Evolutionary conservation across 2,797 vertebrate genomes (phyloP), one percentile per base, ranked within the genome.

Genomic region (Gila robusta): DNA sequence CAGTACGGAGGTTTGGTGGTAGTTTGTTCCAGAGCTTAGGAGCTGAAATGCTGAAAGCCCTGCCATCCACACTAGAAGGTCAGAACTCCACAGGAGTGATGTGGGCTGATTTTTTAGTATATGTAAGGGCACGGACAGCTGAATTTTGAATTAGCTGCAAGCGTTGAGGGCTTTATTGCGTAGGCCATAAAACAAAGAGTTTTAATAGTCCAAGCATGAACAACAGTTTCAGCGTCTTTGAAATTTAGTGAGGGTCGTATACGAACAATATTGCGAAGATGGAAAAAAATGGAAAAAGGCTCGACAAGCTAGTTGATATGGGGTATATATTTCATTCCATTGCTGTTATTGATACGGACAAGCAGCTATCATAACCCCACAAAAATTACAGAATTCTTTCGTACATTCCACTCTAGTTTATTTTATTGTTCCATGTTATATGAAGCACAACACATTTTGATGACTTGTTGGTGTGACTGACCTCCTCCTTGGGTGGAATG

Each of bases 401-500:
- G 9, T 1, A 14, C 28, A 16, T 64, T 64, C 6, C 66, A 69
- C 32, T 69, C 1, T 35, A 3, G 3, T 54, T 54, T 54, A 21
- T 54, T 21, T 21, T 21, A 54, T 7, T 37, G 32, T 3, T 73
- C 23, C 23, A 73, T 44, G 14, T 37, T 64, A 1, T 7, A 7
- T 59, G 4, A 59, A 59, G 9, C 3, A 59, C n/a, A 62, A 39
- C 6, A 11, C 19, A 17, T 32, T 39, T 77, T n/a, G 6, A 21
- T 32, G 37, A 4, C 37, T 16, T 56, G 5, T 47, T 56, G 5
- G 32, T 11, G 28, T 37, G 6, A 23, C 79, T 81, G 19, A 83
- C 82, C 82, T 64, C 17, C 6, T 21, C 16, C 32, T 64, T 39
- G 64, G 44, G 69, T 62, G n/a, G 89, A 89, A 47, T 28, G 5